Evolutionary conservation across 1,140 invertebrate species (phyloP), one percentile per base, ranked within the genome.

Genomic region (Caenorhabditis inopinata): DNA sequence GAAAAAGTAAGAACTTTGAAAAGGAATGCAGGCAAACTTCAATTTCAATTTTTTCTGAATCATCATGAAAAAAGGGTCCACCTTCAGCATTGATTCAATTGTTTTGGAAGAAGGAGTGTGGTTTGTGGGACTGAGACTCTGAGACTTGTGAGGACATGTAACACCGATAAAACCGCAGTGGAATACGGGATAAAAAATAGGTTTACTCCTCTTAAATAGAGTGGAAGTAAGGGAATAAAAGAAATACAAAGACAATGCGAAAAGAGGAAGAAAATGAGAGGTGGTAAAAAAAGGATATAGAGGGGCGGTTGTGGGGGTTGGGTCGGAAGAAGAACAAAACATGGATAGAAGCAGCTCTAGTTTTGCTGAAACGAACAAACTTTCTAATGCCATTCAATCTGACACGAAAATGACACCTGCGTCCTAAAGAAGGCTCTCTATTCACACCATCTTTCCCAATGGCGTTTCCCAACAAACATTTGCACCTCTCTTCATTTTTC

Each of bases 381-480:
- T 68, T 68, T 68, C n/a, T 68, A 38, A 68, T 68, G 58, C 58
- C 16, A 68, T 68, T 42, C 58, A 68, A 38, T 68, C 32, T 42
- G 58, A 38, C n/a, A 68, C 32, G 29, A 38, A 68, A 68, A 38
- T 68, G 58, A 68, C 58, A 68, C 58, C 58, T 68, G 58, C 58
- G 58, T 12, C 58, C 58, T 14, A 11, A 68, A 68, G 4, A 38
- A 68, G 29, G 25, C 18, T 21, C 51, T n/a, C n/a, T n/a, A n/a
- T 51, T 53, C 27, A 5, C 49, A 0, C 21, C 38, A 42, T 7
- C 14, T 42, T 42, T 42, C 14, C 38, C n/a, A n/a, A n/a, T n/a
- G n/a, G n/a, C n/a, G n/a, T n/a, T n/a, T n/a, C n/a, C n/a, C n/a
- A n/a, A n/a, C n/a, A n/a, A 42, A 42, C 38, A 42, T 42, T 42